Percentiles rank a stretch among this genome's conserved stretches.
Evolutionary conservation across 2,888 invertebrate species (phyloP).

Genomic region (Dolichopus griseipennis): DNA sequence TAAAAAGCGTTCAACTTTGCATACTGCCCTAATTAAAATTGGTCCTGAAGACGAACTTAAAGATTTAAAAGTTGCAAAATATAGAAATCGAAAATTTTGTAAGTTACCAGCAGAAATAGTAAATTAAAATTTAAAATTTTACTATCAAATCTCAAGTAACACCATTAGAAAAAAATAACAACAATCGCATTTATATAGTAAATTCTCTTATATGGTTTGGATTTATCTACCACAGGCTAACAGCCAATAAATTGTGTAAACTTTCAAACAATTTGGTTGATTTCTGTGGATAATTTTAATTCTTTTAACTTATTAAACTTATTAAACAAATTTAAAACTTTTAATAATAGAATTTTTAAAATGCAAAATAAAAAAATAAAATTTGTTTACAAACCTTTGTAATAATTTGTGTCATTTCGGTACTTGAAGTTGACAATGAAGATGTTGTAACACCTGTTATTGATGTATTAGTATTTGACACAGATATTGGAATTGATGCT

Average conservation of each 20-base stretch:
- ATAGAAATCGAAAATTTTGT: background rate
- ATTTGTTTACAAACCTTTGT: background rate
- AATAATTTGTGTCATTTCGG: background rate
- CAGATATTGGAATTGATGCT: background rate
- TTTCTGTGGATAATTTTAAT: background rate
- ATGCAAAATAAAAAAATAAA: too few species aligned
- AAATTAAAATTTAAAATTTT: background rate
- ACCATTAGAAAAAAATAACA: background rate
- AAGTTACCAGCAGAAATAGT: background rate
- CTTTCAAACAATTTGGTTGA: conserved; percentile 7
- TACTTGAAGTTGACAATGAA: background rate
- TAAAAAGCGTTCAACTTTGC: too few species aligned
- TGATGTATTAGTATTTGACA: background rate
- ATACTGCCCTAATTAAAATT: too few species aligned
- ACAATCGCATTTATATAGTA: conserved; percentile 9
- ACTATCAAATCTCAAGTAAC: conserved; percentile 7
- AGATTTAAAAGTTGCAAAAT: too few species aligned
- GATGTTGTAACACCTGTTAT: background rate
- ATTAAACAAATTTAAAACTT: too few species aligned
- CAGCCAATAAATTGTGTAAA: background rate
- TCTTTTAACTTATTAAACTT: too few species aligned
- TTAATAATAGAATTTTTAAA: too few species aligned
- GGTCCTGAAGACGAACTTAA: too few species aligned
- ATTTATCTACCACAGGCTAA: conserved; percentile 11
- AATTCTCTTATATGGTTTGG: conserved; percentile 5